Evolutionary conservation across 2,888 invertebrate species (phyloP), one percentile per base, ranked within the genome.

Genomic region (Alsophila aescularia): DNA sequence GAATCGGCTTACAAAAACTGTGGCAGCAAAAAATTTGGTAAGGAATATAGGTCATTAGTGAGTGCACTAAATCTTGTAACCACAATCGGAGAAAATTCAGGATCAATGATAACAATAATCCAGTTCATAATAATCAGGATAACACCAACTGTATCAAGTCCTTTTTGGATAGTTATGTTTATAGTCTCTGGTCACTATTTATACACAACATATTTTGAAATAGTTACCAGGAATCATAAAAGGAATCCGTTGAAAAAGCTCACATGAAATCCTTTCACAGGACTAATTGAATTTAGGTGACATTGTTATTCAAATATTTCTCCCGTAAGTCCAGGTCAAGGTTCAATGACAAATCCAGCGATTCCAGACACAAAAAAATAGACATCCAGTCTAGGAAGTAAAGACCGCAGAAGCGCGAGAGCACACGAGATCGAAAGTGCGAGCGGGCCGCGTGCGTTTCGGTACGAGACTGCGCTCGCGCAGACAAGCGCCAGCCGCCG

Each of bases 341-440:
- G 2, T 12, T 40, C 9, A 31, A 39, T 12, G 12, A 32, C 2
- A 32, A 42, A 27, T 42, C 27, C 34, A 41, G 27, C 2, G 6
- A 6, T 36, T 16, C 27, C n/a, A 36, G 21, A 21, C 36, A 37
- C 12, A 36, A 15, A 6, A 15, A 7, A 10, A 10, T 29, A 9
- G 50, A 27, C 43, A 52, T 44, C 39, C 50, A 34, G 32, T 21
- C 35, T 39, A 56, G 55, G 58, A 62, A 58, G 50, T 31, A 63
- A 52, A 59, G 67, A 59, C 67, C 72, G 70, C 81, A 83, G 80
- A 80, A 79, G 75, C 71, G 32, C 50, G 44, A 50, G 67, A 51
- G 65, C 58, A 69, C 67, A 63, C 69, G 84, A 88, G 79, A 88
- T 83, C 89, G 90, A 90, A 89, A 90, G 90, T 90, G 85, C 81